Percentiles rank a stretch among this genome's conserved stretches.
These are phyloP conservation scores for Tetanocera ferruginea DNA, from an alignment of 2,888 invertebrate genomes.

Conservation along the genomic window DNA sequence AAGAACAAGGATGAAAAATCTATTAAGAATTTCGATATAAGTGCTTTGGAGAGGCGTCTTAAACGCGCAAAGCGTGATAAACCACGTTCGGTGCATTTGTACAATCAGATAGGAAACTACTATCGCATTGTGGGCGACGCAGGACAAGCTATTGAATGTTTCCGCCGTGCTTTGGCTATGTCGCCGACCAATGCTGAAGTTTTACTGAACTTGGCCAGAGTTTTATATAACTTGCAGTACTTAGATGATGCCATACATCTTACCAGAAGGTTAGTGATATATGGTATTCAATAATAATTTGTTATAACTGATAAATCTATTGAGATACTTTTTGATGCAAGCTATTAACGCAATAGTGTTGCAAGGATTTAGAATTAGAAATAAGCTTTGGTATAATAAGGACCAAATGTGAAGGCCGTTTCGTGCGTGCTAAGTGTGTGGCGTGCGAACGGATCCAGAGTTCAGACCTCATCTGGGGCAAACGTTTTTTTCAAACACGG, in stretches of 20 bases:
- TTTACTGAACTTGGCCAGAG: slow-evolving; percentile 85
- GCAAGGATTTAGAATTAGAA: too few species aligned
- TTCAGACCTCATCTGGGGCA: too few species aligned
- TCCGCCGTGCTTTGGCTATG: slow-evolving; percentile 85
- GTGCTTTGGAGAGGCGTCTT: slow-evolving; percentile 79
- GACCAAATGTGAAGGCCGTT: too few species aligned
- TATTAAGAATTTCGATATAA: slow-evolving; percentile 80
- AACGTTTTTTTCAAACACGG: too few species aligned
- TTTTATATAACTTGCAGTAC: slow-evolving; percentile 88
- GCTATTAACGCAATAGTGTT: too few species aligned
- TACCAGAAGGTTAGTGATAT: slow-evolving; percentile 74
- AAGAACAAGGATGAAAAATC: slow-evolving; percentile 71
- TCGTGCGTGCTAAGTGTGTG: too few species aligned
- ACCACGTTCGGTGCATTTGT: slow-evolving; percentile 79
- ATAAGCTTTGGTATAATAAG: too few species aligned
- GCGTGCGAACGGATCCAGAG: too few species aligned
- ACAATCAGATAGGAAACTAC: slow-evolving; percentile 93
- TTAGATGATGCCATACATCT: slow-evolving; percentile 91
- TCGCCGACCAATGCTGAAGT: slow-evolving; percentile 91
- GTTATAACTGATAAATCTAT: too few species aligned
- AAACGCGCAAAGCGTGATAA: slow-evolving; percentile 86
- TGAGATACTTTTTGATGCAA: too few species aligned
- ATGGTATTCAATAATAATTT: neutral
- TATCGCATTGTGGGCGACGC: slow-evolving; percentile 93
- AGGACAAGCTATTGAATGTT: slow-evolving; percentile 89